Base-by-base conservation (phyloP, 2,797 vertebrate species). In the Columba guinea region DNA sequence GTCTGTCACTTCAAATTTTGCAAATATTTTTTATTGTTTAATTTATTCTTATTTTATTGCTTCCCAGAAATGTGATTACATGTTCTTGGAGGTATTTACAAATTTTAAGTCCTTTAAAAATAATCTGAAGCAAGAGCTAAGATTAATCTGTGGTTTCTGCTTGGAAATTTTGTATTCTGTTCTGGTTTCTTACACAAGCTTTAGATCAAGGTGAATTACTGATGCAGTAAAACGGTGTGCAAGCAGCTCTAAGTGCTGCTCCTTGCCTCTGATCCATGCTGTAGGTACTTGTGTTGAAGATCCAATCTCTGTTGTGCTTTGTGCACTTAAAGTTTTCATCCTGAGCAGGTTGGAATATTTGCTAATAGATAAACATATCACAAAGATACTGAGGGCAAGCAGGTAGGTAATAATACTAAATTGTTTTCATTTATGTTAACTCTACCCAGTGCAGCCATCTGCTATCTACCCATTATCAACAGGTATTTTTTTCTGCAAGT, bases 191-290 rank as follows among this genome's bases (percentile, higher is more conserved):
- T 80, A 73, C 35, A 53, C 18, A 80, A 56, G 46, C 30, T 68
- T 76, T 74, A 87, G 75, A 58, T 95, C 90, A 84, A 74, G 68
- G 41, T 87, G 77, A 95, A 83, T 94, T 90, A 94, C 39, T 90
- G 78, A 67, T 32, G 28, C 34, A 64, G 46, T 76, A 93, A 90
- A 84, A 56, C 32, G 69, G 18, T 41, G n/a, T 62, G 53, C 32
- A 87, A 64, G 75, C 60, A 58, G 13, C 63, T 93, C 37, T 17
- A 44, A 55, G 81, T 51, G 46, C 46, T 71, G 46, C 81, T 74
- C 94, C 60, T 80, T 77, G 48, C 35, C 30, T 91, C 59, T 75
- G 28, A 79, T 70, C 59, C 17, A 19, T 60, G 23, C 32, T 1
- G 0, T 74, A 6, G 39, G 26, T 80, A 60, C 53, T 79, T 86